phyloP scores from a whole-genome alignment of 2,888 invertebrate genomes.

The Chelonus formosanus region DNA sequence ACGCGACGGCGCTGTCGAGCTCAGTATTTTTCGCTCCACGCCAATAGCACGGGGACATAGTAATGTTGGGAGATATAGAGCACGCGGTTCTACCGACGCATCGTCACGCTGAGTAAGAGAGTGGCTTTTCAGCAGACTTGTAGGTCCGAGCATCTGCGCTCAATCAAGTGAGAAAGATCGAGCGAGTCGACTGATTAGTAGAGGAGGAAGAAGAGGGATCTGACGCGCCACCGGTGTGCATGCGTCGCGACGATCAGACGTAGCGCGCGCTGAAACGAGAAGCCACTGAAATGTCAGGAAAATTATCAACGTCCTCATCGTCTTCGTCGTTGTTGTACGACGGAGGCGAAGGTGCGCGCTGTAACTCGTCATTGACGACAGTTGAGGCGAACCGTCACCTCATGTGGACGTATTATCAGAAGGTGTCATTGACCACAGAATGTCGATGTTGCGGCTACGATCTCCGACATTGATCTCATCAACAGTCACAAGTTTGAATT shows the following conservation, averaged over 20 bases:
- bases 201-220: constrained; percentile 14
- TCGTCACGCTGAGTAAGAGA: constrained; percentile 17
- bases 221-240: constrained; percentile 15
- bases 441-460: constrained; percentile 4
- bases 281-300: constrained; percentile 44
- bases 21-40: constrained; percentile 12
- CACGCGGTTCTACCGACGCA: constrained; percentile 13
- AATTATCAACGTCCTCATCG: constrained; percentile 26
- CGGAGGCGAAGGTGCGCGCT: constrained; percentile 13
- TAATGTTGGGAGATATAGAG: constrained; percentile 1
- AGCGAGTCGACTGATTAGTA: constrained; percentile 23
- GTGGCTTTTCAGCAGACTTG: not conserved
- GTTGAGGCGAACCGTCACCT: constrained; percentile 6
- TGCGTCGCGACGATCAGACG: constrained; percentile 22
- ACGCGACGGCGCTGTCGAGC: constrained; percentile 20
- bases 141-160: constrained; percentile 7
- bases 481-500: constrained; percentile 12
- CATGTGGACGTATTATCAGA: constrained; percentile 7
- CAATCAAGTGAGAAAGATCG: constrained; percentile 20
- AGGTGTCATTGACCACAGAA: constrained; percentile 24
- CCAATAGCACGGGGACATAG: constrained; percentile 21
- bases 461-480: constrained; percentile 13
- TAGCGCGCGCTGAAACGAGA: constrained; percentile 41
- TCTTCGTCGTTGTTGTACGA: constrained; percentile 7
- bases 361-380: constrained; percentile 15